Percentiles rank a stretch among this genome's conserved stretches.
Conservation (phyloP, 2,113 vertebrate species). For the Tricholaema leucomelas region DNA sequence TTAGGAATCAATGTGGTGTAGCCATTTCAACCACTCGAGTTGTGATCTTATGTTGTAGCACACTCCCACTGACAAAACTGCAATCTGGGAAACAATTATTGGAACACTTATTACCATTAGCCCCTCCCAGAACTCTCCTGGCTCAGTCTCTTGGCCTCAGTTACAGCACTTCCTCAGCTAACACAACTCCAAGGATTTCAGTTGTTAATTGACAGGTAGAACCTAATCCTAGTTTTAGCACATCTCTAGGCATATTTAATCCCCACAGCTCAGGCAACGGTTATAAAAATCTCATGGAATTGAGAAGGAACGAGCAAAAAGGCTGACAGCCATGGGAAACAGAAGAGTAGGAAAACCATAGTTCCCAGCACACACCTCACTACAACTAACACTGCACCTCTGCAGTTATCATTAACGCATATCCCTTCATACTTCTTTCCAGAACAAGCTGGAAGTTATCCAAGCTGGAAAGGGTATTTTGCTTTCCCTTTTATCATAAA, state of each 20-base stretch:
- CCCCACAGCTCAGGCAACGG: not conserved
- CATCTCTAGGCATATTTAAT: not conserved
- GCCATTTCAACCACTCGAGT: not conserved
- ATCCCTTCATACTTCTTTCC: not conserved
- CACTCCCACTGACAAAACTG: not conserved
- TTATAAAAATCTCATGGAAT: not conserved
- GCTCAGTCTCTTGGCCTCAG: not conserved
- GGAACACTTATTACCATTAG: not conserved
- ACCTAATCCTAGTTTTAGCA: not conserved
- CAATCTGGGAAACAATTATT: not conserved
- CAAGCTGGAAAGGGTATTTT: not conserved
- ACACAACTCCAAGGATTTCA: not conserved
- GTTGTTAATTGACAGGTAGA: not conserved
- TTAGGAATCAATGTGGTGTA: not conserved
- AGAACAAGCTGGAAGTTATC: not conserved
- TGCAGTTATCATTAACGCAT: not conserved
- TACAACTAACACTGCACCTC: not conserved
- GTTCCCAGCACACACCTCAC: not conserved
- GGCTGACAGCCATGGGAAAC: not conserved
- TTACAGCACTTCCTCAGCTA: not conserved
- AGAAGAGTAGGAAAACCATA: not conserved
- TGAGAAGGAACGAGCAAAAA: not conserved
- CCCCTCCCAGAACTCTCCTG: not conserved
- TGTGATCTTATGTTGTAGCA: not conserved
- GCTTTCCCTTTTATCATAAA: not conserved